Percentiles rank a stretch among this genome's conserved stretches.
Conservation (phyloP, 1,140 invertebrate species). For the Eumeta japonica region DNA sequence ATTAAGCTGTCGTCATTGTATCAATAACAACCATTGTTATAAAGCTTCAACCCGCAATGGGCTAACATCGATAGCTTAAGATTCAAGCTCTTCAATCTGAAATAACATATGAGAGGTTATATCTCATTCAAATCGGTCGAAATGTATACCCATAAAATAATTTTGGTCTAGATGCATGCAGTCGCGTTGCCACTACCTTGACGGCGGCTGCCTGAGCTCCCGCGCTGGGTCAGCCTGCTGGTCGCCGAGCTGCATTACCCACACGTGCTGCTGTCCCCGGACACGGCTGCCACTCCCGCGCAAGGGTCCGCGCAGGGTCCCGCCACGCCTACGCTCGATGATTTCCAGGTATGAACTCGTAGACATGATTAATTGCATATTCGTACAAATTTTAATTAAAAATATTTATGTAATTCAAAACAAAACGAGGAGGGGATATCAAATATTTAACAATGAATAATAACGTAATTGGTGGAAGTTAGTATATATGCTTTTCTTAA, state of each 20-base stretch:
- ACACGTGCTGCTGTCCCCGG: conserved; percentile 59
- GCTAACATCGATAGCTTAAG: no score
- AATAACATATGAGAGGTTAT: no score
- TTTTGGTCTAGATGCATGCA: no score
- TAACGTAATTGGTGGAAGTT: not conserved
- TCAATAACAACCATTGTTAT: no score
- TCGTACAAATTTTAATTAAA: not conserved
- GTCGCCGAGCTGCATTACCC: conserved; percentile 91
- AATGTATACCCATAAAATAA: no score
- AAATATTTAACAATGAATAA: not conserved
- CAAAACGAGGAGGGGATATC: not conserved
- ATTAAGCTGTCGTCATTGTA: no score
- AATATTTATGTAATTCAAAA: not conserved
- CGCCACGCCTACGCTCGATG: conserved; percentile 57
- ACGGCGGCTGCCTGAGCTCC: conserved; percentile 87
- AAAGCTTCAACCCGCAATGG: no score
- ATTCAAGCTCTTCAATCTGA: no score
- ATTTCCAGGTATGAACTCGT: conserved; percentile 62
- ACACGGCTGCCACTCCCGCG: conserved; percentile 41
- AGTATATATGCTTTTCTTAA: no score
- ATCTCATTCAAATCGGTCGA: no score
- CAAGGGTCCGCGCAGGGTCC: no score
- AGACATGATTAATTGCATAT: conserved; percentile 2
- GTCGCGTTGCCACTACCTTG: conserved; percentile 81
- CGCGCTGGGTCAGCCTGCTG: conserved; percentile 86